Conservation (phyloP, 2,797 vertebrate genomes). For the Alauda arvensis region DNA sequence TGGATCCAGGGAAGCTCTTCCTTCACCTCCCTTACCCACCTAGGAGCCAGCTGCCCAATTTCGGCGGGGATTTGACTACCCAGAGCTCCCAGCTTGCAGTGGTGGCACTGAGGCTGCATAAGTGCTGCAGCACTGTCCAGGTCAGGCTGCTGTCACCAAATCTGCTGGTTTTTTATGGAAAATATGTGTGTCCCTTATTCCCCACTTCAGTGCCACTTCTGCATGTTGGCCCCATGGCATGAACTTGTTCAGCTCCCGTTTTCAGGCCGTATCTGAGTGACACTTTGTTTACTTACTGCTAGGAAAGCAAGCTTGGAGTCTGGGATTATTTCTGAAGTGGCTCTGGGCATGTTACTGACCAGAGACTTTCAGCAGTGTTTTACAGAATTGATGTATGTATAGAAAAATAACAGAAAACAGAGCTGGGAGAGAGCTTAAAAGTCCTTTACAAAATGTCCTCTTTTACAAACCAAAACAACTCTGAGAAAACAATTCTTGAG, state of each 20-base stretch:
- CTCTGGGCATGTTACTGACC: not conserved
- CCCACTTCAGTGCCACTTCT: not conserved
- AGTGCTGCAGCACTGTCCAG: not conserved
- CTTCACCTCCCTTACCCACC: not conserved
- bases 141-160: not conserved
- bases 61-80: accelerated
- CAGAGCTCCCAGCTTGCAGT: not conserved
- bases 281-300: not conserved
- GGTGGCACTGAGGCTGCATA: not conserved
- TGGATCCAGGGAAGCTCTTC: not conserved
- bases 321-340: not conserved
- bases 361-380: not conserved
- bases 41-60: not conserved
- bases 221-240: not conserved
- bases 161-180: not conserved
- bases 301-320: not conserved
- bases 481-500: not conserved
- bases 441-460: not conserved
- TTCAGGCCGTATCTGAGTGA: not conserved
- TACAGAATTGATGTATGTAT: not conserved
- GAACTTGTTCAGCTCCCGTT: not conserved
- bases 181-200: not conserved
- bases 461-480: not conserved
- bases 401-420: not conserved
- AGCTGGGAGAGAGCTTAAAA: not conserved